Evolutionary conservation across 92 coral and sea anemone species (phyloP).

Genomic region (Bergia puertoricense): DNA sequence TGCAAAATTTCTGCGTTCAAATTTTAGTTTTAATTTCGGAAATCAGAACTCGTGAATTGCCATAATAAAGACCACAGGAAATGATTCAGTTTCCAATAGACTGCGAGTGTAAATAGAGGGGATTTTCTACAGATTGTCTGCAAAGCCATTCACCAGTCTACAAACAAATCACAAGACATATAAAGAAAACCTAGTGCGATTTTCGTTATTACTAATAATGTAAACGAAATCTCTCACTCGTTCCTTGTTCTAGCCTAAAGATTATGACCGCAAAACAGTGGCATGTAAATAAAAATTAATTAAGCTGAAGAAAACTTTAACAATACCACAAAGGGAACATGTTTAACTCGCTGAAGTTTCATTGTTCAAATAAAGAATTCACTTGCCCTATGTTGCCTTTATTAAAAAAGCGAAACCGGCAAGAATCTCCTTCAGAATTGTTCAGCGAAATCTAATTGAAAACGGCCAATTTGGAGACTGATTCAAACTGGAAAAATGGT

Average conservation of each 20-base stretch:
- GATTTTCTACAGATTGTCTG: constrained; percentile 45
- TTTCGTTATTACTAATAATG: constrained; percentile 57
- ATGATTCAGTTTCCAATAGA: constrained; percentile 64
- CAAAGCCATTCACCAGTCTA: constrained; percentile 58
- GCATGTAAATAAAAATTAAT: constrained; percentile 80
- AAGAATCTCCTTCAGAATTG: constrained; percentile 57
- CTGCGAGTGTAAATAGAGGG: constrained; percentile 62
- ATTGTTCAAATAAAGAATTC: constrained; percentile 68
- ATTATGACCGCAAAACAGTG: constrained; percentile 57
- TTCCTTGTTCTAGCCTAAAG: constrained; percentile 44
- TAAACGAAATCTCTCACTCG: constrained; percentile 44
- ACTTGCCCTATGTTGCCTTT: constrained; percentile 53
- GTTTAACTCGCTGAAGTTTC: constrained; percentile 73
- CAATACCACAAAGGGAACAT: constrained; percentile 80
- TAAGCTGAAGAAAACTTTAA: constrained; percentile 69
- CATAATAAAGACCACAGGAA: constrained; percentile 67
- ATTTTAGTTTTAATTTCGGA: constrained; percentile 67
- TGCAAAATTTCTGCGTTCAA: constrained; percentile 39
- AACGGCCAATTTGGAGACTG: constrained; percentile 31
- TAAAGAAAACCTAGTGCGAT: constrained; percentile 41
- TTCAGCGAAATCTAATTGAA: constrained; percentile 60
- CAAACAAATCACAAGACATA: constrained; percentile 66
- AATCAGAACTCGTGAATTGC: constrained; percentile 76
- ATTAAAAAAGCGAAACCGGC: constrained; percentile 56
- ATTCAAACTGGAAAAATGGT: constrained; percentile 43